Conservation (phyloP, 2,888 invertebrate genomes). For the Heteromurus nitidus region DNA sequence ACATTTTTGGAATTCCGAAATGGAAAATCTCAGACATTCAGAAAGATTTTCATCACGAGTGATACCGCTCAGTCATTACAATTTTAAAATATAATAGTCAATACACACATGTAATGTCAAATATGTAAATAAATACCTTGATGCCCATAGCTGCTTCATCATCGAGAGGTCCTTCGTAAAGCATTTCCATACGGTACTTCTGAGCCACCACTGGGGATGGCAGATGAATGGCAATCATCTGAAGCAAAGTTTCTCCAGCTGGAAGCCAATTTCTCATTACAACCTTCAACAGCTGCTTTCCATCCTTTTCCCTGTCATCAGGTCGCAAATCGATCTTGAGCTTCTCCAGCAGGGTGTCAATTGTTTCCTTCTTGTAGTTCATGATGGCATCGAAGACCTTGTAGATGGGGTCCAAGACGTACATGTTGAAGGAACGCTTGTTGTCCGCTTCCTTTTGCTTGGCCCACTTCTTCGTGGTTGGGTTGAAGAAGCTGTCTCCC, state of each 20-base stretch:
- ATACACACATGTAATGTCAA: too few relatives aligned
- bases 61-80: slow-evolving; percentile 2
- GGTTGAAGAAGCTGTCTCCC: slow-evolving; percentile 99
- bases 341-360: slow-evolving; percentile 89
- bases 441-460: slow-evolving; percentile 92
- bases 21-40: slow-evolving; percentile 65
- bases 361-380: slow-evolving; percentile 97
- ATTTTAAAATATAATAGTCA: too few relatives aligned
- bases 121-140: slow-evolving; percentile 82
- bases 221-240: slow-evolving; percentile 99
- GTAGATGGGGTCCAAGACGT: slow-evolving; percentile 99
- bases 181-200: slow-evolving; percentile 99
- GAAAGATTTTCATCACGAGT: slow-evolving; percentile 67
- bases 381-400: slow-evolving; percentile 91
- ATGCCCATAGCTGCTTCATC: slow-evolving; percentile 95
- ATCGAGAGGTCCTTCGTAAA: slow-evolving; percentile 98
- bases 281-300: slow-evolving; percentile 95
- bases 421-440: slow-evolving; percentile 99
- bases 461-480: slow-evolving; percentile 98
- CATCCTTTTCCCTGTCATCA: slow-evolving; percentile 97
- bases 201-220: slow-evolving; percentile 99
- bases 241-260: slow-evolving; percentile 98
- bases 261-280: slow-evolving; percentile 99
- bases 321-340: slow-evolving; percentile 92
- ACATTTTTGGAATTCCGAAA: slow-evolving; percentile 57